Evolutionary conservation across 2,888 invertebrate genomes (phyloP).

Genomic region (Eudasyphora cyanicolor): DNA sequence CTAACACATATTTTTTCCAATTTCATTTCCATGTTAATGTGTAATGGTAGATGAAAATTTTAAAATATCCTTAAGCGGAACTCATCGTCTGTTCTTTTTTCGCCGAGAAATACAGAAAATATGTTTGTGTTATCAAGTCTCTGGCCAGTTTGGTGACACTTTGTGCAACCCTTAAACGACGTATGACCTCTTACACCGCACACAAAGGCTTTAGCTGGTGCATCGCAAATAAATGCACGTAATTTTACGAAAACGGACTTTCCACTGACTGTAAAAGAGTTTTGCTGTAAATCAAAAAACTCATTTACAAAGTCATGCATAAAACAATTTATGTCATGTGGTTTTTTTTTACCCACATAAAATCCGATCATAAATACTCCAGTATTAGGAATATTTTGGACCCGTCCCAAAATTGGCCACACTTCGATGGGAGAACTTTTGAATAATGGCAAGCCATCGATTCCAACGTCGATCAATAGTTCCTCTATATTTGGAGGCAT

Average conservation of each 20-base stretch:
- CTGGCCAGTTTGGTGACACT: neutral
- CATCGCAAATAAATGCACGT: conserved; percentile 19
- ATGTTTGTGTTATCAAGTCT: neutral
- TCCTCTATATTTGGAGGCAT: neutral
- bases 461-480: too few species aligned
- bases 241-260: neutral
- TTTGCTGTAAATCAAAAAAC: neutral
- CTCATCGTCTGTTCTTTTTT: neutral
- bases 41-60: neutral
- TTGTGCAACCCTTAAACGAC: too few species aligned
- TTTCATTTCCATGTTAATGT: neutral
- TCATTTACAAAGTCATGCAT: conserved; percentile 7
- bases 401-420: neutral
- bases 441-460: too few species aligned
- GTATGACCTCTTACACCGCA: conserved; percentile 1
- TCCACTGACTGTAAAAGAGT: neutral
- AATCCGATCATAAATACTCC: neutral
- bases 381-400: neutral
- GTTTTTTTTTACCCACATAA: neutral
- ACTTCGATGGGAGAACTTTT: neutral
- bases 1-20: neutral
- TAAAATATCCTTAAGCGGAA: neutral
- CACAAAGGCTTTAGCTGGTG: conserved; percentile 18
- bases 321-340: neutral
- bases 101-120: neutral